Base-by-base conservation (phyloP, 2,797 vertebrate genomes). In the Paramormyrops hopkinsi region DNA sequence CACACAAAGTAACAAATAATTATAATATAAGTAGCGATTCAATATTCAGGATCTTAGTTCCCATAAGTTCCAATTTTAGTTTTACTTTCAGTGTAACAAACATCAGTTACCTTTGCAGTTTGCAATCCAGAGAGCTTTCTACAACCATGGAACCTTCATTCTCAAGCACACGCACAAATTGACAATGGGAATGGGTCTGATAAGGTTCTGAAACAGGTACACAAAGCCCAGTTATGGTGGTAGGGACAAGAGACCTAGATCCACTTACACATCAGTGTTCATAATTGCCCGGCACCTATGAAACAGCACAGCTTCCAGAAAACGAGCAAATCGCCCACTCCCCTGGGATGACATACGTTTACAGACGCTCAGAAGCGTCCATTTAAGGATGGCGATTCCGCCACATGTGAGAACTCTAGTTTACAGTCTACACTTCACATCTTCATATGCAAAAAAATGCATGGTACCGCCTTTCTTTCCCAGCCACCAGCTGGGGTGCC, bases 351-450 rank as follows among this genome's bases (percentile, higher is more conserved):
- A 91, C 90, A 33, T 92, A 94, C 91, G 94, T 95, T 91, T 95
- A 94, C 92, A 93, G 90, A 92, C 93, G 19, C 44, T 88, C 93
- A 92, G 93, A 93, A 93, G 93, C 91, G 48, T 83, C 91, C 93
- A 93, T 92, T 91, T 91, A 25, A 3, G 7, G 44, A 50, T 11
- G 12, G 91, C 91, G 92, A 91, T 89, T n/a, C 62, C 87, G 89
- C 90, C 91, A 88, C 91, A 90, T 91, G 91, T 88, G 79, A 91
- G 92, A 92, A 90, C 93, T 90, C 87, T 90, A 91, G 92, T 53
- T 87, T 92, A 94, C 91, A 93, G 88, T 69, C 87, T 91, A 88
- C 91, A 92, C 91, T 90, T 92, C 90, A 46, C 41, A 59, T 88
- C 2, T 86, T 48, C 14, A 88, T 87, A 89, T 89, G 87, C 87